Conservation (phyloP, 2,888 invertebrate genomes). For the Drosophila nigricruria region DNA sequence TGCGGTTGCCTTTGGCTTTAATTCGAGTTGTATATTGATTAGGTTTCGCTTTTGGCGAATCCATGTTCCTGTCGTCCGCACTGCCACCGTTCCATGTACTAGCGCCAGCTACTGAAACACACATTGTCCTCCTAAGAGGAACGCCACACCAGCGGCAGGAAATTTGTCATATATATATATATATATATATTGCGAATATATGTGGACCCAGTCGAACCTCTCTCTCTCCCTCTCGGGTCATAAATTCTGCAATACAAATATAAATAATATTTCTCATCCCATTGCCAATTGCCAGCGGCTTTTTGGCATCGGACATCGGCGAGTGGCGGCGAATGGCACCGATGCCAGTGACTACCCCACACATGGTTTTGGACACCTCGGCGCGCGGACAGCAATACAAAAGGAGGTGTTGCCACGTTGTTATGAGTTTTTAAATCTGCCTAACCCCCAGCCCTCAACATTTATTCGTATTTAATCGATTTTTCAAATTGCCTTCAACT, state of each 20-base stretch:
- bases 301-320: conserved; percentile 10
- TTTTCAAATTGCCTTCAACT: conserved; percentile 75
- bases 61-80: conserved; percentile 82
- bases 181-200: conserved; percentile 10
- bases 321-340: neutral
- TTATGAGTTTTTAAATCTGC: conserved; percentile 84
- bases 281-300: conserved; percentile 64
- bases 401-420: conserved; percentile 84
- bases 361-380: conserved; percentile 72
- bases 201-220: conserved; percentile 6
- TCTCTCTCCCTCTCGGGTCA: conserved; percentile 43
- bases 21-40: conserved; percentile 75
- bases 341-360: conserved; percentile 59
- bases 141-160: conserved; percentile 40
- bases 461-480: conserved; percentile 84
- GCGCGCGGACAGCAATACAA: conserved; percentile 41
- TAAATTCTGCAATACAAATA: conserved; percentile 70
- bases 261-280: conserved; percentile 56
- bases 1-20: conserved; percentile 52
- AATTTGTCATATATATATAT: conserved; percentile 75
- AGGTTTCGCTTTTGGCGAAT: conserved; percentile 76
- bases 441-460: conserved; percentile 77
- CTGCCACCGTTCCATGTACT: conserved; percentile 84
- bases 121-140: conserved; percentile 31
- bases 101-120: conserved; percentile 80